These are phyloP conservation scores for Ypsolopha scabrella DNA, from an alignment of 2,888 invertebrate species.

Conservation along the genomic window DNA sequence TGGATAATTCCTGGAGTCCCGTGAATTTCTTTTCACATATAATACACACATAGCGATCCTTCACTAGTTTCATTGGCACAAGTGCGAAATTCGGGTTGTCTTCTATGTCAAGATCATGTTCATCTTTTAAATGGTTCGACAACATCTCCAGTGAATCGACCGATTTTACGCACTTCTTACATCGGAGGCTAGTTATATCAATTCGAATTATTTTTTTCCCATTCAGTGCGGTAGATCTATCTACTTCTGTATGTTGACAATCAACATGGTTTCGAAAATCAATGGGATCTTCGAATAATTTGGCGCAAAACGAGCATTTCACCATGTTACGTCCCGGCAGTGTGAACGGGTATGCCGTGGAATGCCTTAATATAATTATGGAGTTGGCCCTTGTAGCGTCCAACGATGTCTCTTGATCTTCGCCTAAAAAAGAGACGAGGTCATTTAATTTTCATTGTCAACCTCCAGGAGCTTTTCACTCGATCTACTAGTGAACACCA, in stretches of 20 bases:
- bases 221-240: conserved; percentile 1
- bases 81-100: neutral
- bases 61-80: conserved; percentile 1
- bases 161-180: neutral
- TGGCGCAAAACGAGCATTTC: conserved; percentile 7
- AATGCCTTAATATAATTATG: conserved; percentile 7
- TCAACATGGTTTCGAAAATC: conserved; percentile 7
- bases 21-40: neutral
- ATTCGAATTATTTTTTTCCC: neutral
- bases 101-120: neutral
- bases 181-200: neutral
- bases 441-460: neutral
- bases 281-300: conserved; percentile 2
- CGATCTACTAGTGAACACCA: too few species aligned
- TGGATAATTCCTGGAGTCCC: neutral
- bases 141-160: conserved; percentile 1
- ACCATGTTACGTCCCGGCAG: neutral
- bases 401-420: neutral
- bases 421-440: neutral
- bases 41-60: neutral
- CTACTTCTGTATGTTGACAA: conserved; percentile 1
- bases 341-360: conserved; percentile 10
- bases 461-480: neutral
- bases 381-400: conserved; percentile 6
- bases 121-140: conserved; percentile 1